Evolutionary conservation across 2,113 vertebrate species (phyloP), one percentile per base, ranked within the genome.

Genomic region (Rhabdomys dilectus): DNA sequence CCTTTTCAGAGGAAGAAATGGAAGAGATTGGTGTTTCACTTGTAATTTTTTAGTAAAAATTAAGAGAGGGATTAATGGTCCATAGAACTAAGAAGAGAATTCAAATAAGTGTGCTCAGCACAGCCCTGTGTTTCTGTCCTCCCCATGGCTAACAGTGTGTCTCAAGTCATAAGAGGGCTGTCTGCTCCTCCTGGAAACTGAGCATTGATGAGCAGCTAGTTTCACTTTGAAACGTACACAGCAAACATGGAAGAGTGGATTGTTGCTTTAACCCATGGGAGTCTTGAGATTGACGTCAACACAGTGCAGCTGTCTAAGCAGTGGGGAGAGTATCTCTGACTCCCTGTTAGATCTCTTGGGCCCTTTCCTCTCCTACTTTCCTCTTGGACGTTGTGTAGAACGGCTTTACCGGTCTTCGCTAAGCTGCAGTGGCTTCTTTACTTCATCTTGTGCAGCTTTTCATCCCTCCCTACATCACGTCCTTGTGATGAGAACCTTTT

Each of bases 251-350:
- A 94, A 91, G 92, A 95, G 42, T 92, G 91, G 88, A 95, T 95
- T 97, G 96, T 97, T 96, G 88, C 72, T 94, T 2, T 86, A 93
- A 94, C 91, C 96, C 87, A 76, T 56, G 96, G 96, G 97, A 94
- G 92, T 96, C 95, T 94, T 91, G 84, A 96, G 77, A 89, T 95
- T 96, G 94, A 97, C n/a, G 78, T 96, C 94, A 96, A 92, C 73
- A 90, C 39, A 45, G 70, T 92, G 86, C 95, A 96, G 96, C 94
- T 97, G 96, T 93, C 48, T 80, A 96, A 97, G 96, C 96, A 97
- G 42, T 81, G 26, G 51, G 26, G 93, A 94, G 90, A 93, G 48
- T 91, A 92, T 97, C 97, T 97, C 96, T 94, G 95, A 96, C 31
- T 96, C 48, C 93, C 53, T 91, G 21, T 97, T 95, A 96, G 53